Evolutionary conservation across 2,888 invertebrate species (phyloP).

Genomic region (Pristionchus fissidentatus): DNA sequence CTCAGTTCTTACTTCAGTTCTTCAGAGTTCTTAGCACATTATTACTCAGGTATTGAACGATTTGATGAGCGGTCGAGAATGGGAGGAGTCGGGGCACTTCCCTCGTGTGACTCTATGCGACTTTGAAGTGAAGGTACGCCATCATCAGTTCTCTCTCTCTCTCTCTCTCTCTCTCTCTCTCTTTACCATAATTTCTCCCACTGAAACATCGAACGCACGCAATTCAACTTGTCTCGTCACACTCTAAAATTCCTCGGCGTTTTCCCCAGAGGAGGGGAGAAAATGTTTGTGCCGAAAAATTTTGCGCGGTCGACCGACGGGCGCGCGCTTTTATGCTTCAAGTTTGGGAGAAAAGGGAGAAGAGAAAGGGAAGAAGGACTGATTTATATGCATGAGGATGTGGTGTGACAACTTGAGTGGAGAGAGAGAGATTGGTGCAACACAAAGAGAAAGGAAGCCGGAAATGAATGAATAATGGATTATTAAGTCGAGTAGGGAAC

Average conservation of each 20-base stretch:
- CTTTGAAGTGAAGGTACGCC: conserved; percentile 75
- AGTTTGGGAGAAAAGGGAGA: neutral
- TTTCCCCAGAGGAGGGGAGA: neutral
- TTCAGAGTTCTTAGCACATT: too few relatives aligned
- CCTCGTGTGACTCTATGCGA: conserved; percentile 75
- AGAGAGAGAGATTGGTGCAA: neutral
- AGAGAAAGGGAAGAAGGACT: neutral
- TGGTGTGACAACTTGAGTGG: conserved; percentile 30
- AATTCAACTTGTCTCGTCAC: too few relatives aligned
- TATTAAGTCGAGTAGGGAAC: neutral
- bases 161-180: neutral
- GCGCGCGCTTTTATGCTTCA: neutral
- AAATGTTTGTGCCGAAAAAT: too few relatives aligned
- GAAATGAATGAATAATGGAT: conserved; percentile 35
- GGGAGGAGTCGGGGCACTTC: conserved; percentile 75
- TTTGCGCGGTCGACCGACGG: neutral
- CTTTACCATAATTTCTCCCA: neutral
- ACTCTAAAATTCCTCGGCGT: too few relatives aligned
- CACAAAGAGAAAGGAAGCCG: neutral
- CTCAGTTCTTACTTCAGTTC: too few relatives aligned
- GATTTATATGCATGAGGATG: conserved; percentile 45
- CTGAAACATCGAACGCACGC: conserved; percentile 13
- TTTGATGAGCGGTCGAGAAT: conserved; percentile 75
- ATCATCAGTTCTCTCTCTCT: too few relatives aligned
- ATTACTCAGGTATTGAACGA: conserved; percentile 71